A percentile compares a stretch with the other conserved stretches of the same genome.
Evolutionary conservation across 2,113 vertebrate genomes (phyloP).

Genomic region (Laterallus jamaicensis): DNA sequence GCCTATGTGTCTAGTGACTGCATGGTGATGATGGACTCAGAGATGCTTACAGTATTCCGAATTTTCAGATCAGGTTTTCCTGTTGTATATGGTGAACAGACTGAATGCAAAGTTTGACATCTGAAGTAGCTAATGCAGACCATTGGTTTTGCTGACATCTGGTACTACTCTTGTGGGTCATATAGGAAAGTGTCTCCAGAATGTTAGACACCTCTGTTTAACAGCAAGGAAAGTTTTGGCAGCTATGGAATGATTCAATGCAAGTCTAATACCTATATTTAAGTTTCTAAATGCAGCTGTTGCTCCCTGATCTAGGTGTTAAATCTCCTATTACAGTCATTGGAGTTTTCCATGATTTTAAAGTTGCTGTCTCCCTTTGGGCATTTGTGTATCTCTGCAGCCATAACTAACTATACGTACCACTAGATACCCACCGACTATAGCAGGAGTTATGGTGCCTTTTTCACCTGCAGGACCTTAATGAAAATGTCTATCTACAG

Average conservation of each 20-base stretch:
- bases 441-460: neutral
- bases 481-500: neutral
- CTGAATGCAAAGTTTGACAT: neutral
- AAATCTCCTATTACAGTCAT: neutral
- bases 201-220: neutral
- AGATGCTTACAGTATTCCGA: neutral
- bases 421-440: neutral
- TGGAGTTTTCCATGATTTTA: neutral
- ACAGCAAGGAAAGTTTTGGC: neutral
- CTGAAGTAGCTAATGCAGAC: neutral
- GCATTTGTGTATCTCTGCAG: neutral
- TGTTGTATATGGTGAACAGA: neutral
- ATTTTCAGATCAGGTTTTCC: neutral
- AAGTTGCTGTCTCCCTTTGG: neutral
- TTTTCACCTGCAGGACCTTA: neutral
- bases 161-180: neutral
- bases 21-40: neutral
- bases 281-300: neutral
- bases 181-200: neutral
- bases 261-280: neutral
- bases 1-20: neutral
- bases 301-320: neutral
- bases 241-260: neutral
- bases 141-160: neutral
- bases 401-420: neutral